A percentile compares a stretch with the other conserved stretches of the same genome.
These are phyloP conservation scores for Callopanchax toddi DNA, from an alignment of 2,113 vertebrate species.

Conservation along the genomic window DNA sequence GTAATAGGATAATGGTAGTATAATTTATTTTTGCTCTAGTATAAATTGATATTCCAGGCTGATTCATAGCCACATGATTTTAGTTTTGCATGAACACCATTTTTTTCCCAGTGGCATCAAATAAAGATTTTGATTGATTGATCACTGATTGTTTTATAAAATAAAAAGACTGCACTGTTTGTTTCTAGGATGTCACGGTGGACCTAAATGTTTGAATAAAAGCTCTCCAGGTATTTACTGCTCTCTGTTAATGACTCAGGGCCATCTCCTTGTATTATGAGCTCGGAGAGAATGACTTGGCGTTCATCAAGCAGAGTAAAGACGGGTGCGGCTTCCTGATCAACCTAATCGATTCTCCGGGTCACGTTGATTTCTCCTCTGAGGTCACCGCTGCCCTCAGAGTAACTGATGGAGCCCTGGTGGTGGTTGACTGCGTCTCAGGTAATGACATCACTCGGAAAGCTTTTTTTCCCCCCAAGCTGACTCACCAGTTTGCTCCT, in stretches of 20 bases:
- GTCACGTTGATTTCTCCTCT: conserved; percentile 95
- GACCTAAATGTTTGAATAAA: too few relatives aligned
- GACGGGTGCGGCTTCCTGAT: conserved; percentile 95
- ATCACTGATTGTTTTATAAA: too few relatives aligned
- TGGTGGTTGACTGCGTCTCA: conserved; percentile 96
- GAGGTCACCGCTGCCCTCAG: conserved; percentile 95
- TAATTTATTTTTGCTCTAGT: too few relatives aligned
- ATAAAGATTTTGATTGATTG: too few relatives aligned
- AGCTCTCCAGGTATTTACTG: background rate
- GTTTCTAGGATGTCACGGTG: too few relatives aligned
- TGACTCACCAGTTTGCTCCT: conserved; percentile 2
- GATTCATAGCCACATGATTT: too few relatives aligned
- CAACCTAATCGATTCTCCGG: conserved; percentile 94
- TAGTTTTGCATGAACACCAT: too few relatives aligned
- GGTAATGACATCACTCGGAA: conserved; percentile 74
- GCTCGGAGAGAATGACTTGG: conserved; percentile 88
- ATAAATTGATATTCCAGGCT: too few relatives aligned
- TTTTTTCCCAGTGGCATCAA: too few relatives aligned
- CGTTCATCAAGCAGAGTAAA: conserved; percentile 94
- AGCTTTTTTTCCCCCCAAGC: background rate
- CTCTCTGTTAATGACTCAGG: conserved; percentile 60
- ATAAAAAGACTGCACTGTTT: too few relatives aligned
- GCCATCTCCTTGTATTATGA: conserved; percentile 94
- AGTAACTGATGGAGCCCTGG: conserved; percentile 93
- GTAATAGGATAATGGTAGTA: too few relatives aligned